Base-by-base conservation (phyloP, 1,140 invertebrate species). In the Drosophila lowei region DNA sequence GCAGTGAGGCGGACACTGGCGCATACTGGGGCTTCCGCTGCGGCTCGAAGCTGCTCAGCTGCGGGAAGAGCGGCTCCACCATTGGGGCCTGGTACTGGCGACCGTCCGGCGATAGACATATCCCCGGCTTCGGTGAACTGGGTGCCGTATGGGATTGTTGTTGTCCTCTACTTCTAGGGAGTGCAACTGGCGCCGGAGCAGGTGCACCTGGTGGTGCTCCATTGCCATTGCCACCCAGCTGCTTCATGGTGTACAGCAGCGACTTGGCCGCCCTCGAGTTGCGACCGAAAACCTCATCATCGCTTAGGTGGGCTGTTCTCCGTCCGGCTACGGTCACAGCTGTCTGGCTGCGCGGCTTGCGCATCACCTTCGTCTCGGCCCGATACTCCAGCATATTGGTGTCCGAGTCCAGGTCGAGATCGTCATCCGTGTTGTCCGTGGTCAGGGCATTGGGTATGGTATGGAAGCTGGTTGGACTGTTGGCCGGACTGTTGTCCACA, bases 281-380 rank as follows among this genome's bases (percentile, higher is more conserved):
- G 7, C 79, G 64, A 0, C 90, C 90, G 23, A 84, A 91, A 1
- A 90, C 79, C 56, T 90, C 90, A 44, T 91, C 89, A 21, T 91
- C 90, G 44, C 89, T 89, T 11, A 89, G 73, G 23, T 90, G 85
- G 0, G 72, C 74, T 3, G 79, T 79, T 4, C 81, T 70, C 0
- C 86, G 55, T 0, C 63, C 80, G 6, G 81, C 75, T 38, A 91
- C 81, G 0, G 78, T 75, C 0, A 91, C 93, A 4, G 94, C 94
- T 43, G 93, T 92, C 68, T 94, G 94, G 38, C 93, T 92, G 25
- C 94, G 92, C 0, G 94, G 94, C 3, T 93, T 94, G 13, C 92
- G 92, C 94, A 95, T 95, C 6, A 95, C 94, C 67, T 93, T 93
- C 57, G 93, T 93, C 60, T 94, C 93, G 4, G 93, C 93, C 21